Conservation (phyloP, 2,888 invertebrate genomes). For the Pyrrhia umbra region DNA sequence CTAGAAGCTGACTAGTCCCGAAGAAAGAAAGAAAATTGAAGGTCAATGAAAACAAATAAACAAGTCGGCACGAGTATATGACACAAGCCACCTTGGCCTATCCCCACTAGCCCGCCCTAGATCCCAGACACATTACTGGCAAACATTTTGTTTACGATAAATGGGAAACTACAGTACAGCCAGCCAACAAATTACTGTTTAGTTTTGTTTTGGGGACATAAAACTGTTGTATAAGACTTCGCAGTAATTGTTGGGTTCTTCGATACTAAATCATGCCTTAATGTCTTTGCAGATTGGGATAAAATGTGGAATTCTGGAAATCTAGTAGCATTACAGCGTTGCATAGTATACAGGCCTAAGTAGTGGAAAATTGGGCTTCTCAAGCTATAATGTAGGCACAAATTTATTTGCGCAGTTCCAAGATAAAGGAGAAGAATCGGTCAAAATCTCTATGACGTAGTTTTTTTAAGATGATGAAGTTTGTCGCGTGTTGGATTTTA, state of each 20-base stretch:
- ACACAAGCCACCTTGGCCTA: conserved; percentile 38
- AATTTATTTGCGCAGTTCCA: neutral
- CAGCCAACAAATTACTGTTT: conserved; percentile 33
- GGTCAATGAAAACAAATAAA: conserved; percentile 26
- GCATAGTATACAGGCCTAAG: too few relatives aligned
- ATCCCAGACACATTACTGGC: conserved; percentile 46
- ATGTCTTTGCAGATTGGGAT: conserved; percentile 38
- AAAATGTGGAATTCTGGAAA: conserved; percentile 11
- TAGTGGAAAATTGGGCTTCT: neutral
- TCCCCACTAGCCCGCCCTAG: conserved; percentile 42
- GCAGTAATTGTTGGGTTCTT: conserved; percentile 31
- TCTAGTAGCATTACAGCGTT: too few relatives aligned
- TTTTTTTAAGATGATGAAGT: neutral
- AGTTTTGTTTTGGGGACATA: conserved; percentile 36
- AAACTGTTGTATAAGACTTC: conserved; percentile 31
- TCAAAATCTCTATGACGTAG: neutral
- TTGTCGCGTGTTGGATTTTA: too few relatives aligned
- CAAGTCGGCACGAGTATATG: conserved; percentile 5
- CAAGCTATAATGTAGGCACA: neutral
- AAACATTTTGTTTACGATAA: conserved; percentile 50
- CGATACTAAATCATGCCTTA: conserved; percentile 28
- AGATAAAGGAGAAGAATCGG: neutral
- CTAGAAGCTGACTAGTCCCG: too few relatives aligned
- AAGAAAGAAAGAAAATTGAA: neutral
- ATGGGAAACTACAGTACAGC: conserved; percentile 27